phyloP scores from a whole-genome alignment of 2,113 vertebrate genomes.

The Irena cyanogastra region DNA sequence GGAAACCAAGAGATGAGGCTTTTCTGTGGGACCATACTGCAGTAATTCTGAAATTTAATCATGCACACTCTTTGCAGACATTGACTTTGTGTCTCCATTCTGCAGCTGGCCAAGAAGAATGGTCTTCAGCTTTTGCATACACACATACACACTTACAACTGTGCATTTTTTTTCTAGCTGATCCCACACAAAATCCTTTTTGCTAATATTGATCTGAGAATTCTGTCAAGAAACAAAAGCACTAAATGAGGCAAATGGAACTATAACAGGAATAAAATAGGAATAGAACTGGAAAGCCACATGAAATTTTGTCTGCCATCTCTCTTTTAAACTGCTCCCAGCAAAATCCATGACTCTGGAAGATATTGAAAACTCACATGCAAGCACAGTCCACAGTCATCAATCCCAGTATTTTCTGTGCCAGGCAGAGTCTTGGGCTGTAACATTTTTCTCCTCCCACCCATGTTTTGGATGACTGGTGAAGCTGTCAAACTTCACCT shows the following conservation, averaged over 20 bases:
- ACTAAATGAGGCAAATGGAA: background rate
- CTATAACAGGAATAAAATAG: background rate
- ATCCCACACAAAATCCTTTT: background rate
- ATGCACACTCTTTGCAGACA: background rate
- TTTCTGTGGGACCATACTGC: background rate
- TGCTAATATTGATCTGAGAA: background rate
- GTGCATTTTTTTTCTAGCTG: background rate
- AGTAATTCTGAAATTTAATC: background rate
- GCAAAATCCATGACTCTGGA: background rate
- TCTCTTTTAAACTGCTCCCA: background rate
- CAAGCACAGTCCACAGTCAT: background rate
- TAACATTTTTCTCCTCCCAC: background rate
- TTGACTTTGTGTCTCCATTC: background rate
- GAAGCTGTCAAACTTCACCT: background rate
- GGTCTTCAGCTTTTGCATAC: background rate
- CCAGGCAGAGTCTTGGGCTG: background rate
- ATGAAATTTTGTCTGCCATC: background rate
- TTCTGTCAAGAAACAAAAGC: background rate
- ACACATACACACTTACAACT: background rate
- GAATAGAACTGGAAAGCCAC: background rate
- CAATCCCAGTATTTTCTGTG: background rate
- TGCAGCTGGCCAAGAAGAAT: background rate
- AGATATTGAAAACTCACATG: background rate
- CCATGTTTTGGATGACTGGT: background rate
- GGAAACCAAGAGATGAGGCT: background rate